These are phyloP conservation scores for Habrosyne pyritoides DNA, from an alignment of 2,888 invertebrate species.

Conservation along the genomic window DNA sequence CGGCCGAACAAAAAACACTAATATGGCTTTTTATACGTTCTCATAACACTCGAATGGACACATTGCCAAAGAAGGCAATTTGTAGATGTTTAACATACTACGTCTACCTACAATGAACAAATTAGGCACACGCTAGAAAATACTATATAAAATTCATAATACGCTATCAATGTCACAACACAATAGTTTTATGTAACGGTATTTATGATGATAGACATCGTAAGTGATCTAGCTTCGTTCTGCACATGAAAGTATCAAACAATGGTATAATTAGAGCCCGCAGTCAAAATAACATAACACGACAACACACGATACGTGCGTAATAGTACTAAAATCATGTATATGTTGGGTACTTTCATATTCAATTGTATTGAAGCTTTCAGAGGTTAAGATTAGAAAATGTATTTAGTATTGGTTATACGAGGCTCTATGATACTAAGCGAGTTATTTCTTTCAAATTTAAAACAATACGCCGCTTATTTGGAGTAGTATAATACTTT, in stretches of 20 bases:
- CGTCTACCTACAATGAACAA: not conserved
- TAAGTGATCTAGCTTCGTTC: slow-evolving; percentile 25
- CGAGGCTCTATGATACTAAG: not conserved
- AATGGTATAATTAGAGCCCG: slow-evolving; percentile 13
- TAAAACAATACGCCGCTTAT: too few species aligned
- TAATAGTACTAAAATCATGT: not conserved
- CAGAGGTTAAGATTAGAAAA: slow-evolving; percentile 1
- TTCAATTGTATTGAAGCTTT: slow-evolving; percentile 1
- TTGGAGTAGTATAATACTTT: too few species aligned
- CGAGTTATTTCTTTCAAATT: not conserved
- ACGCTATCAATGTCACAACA: slow-evolving; percentile 59
- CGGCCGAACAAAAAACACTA: too few species aligned
- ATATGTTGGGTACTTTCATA: slow-evolving; percentile 1
- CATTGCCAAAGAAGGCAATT: too few species aligned
- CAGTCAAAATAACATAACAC: slow-evolving; percentile 19
- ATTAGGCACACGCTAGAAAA: slow-evolving; percentile 10
- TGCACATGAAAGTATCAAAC: slow-evolving; percentile 26
- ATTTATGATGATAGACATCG: slow-evolving; percentile 46
- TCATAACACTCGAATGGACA: too few species aligned
- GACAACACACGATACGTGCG: slow-evolving; percentile 9
- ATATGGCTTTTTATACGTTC: too few species aligned
- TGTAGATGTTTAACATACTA: not conserved
- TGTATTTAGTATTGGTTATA: not conserved
- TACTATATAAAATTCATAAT: slow-evolving; percentile 23
- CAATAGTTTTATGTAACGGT: slow-evolving; percentile 60